Base-by-base conservation (phyloP, 2,888 invertebrate species). In the Dermolepida albohirtum region DNA sequence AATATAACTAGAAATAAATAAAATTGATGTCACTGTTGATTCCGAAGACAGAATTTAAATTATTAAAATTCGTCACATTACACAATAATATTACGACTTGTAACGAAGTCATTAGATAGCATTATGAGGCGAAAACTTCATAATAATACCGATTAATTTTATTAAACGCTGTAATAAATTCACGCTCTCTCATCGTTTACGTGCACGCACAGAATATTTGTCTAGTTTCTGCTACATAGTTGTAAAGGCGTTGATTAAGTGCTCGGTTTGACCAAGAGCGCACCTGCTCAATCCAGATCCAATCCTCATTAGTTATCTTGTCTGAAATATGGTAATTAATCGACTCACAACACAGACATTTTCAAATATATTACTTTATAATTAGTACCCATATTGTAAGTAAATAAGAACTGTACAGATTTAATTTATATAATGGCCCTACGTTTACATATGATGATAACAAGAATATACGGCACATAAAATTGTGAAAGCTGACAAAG, bases 241-340 rank as follows among this genome's bases (percentile, higher is more conserved):
- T 50, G 22, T 27, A 16, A 50, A 41, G 40, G 14, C 54, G 57
- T 41, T 62, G 64, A 70, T 70, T 64, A 70, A 70, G 59, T 65
- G 70, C 51, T 12, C 54, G 47, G 67, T 64, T 64, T 64, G 70
- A 67, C 70, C 70, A 67, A 64, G 59, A 63, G 66, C 64, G 66
- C 68, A 71, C 66, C 68, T 71, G 71, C 66, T 71, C 63, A 62
- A 67, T 66, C 49, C 59, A 43, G 66, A 66, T 63, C 65, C 52
- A 55, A 66, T 64, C 66, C 69, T 71, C 69, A 67, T 71, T 71
- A 71, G 67, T 71, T 68, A 69, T 14, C 65, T 29, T 64, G 69
- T 67, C 71, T 67, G 39, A 64, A 64, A 64, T 52, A 43, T 51
- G 59, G 64, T 71, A 69, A 71, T 71, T 71, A 71, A 71, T 71